Evolutionary conservation across 2,888 invertebrate genomes (phyloP).

Genomic region (Kuschelorhynchus macadamiae): DNA sequence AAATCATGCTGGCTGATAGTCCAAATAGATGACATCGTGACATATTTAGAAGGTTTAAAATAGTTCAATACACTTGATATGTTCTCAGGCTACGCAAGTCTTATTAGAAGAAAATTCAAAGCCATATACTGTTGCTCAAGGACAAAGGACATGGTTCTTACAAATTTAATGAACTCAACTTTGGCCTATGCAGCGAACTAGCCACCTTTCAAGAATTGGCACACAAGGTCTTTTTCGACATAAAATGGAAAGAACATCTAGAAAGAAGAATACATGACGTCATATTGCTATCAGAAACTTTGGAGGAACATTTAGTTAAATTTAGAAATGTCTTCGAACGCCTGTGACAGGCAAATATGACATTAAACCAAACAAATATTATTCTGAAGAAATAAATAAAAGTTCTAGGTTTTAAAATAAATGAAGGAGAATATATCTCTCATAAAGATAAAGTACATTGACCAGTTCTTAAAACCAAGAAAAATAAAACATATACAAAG

Average conservation of each 20-base stretch:
- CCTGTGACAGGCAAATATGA: not conserved
- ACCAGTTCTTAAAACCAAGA: not conserved
- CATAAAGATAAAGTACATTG: not conserved
- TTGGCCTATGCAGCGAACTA: too few relatives aligned
- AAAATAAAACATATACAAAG: not conserved
- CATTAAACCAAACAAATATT: not conserved
- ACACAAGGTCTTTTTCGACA: too few relatives aligned
- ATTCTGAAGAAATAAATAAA: too few relatives aligned
- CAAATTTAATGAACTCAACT: not conserved
- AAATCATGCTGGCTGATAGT: conserved; percentile 52
- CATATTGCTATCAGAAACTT: too few relatives aligned
- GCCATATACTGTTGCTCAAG: not conserved
- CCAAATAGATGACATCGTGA: conserved; percentile 52
- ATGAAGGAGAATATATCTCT: too few relatives aligned
- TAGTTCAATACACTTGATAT: too few relatives aligned
- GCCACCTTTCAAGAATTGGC: too few relatives aligned
- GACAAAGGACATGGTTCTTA: not conserved
- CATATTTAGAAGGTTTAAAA: conserved; percentile 35
- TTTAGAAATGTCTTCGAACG: not conserved
- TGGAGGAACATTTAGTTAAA: not conserved
- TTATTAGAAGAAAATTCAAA: not conserved
- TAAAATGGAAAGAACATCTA: too few relatives aligned
- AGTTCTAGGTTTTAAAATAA: too few relatives aligned
- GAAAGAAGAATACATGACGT: too few relatives aligned
- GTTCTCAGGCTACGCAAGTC: too few relatives aligned